Conservation (phyloP, 2,797 vertebrate genomes). For the Tamandua tetradactyla region DNA sequence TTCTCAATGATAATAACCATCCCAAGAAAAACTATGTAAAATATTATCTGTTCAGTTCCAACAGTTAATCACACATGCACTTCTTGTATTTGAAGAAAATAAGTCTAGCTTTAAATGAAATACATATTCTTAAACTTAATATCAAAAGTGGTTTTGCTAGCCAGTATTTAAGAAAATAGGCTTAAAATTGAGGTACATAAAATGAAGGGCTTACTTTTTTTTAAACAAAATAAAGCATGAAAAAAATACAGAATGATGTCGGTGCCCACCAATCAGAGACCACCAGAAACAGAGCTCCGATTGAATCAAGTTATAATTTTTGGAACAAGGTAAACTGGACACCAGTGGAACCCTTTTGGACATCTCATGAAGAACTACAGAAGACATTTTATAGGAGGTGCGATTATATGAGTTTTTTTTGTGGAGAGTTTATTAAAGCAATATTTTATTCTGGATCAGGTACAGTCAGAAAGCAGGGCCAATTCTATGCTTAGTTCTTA, state of each 20-base stretch:
- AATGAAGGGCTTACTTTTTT: constrained; percentile 27
- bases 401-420: neutral
- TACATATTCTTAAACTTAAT: constrained; percentile 19
- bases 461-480: neutral
- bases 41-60: constrained; percentile 50
- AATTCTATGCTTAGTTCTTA: neutral
- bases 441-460: neutral
- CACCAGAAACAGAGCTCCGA: neutral
- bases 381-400: neutral
- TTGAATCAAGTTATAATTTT: neutral
- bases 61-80: constrained; percentile 44
- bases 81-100: constrained; percentile 48
- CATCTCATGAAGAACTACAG: neutral
- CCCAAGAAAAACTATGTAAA: constrained; percentile 42
- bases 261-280: neutral
- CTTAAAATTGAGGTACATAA: neutral
- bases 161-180: neutral
- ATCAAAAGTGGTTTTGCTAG: neutral
- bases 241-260: neutral
- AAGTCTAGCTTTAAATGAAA: neutral
- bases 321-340: neutral
- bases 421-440: neutral
- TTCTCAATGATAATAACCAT: neutral
- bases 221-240: neutral
- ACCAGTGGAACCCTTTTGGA: neutral